Evolutionary conservation across 1,140 invertebrate species (phyloP), one percentile per base, ranked within the genome.

Genomic region (Cotesia typhae): DNA sequence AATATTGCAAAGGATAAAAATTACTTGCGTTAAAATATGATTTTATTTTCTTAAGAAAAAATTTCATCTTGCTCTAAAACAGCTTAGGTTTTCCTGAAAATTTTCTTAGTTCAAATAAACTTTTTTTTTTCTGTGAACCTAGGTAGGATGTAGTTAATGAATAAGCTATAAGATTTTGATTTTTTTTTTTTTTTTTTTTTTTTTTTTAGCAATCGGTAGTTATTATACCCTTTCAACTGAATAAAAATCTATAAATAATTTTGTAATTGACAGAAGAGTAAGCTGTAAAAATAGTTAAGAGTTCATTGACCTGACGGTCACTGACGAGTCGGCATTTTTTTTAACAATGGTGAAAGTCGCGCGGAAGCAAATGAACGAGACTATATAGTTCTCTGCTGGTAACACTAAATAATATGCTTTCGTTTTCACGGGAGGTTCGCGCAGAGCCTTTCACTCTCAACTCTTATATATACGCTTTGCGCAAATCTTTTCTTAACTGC

Each of bases 321-420:
- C 36, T 65, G 63, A 47, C 41, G 35, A 51, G 47, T 70, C 20
- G 10, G 59, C 12, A 59, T 72, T 77, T 77, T 79, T 75, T 77
- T 74, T 75, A 82, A 86, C 84, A 87, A 86, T 87, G 78, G 84
- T 78, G 85, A 86, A 87, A 87, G 84, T 82, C 76, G 77, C 67
- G 68, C 80, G 84, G 82, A 84, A 83, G 82, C 77, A 47, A 78
- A 73, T 73, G 71, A 70, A 72, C 72, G 69, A 76, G 55, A 74
- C 36, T n/a, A 38, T n/a, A 57, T n/a, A 57, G 36, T 14, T 20
- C 53, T 41, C 5, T 35, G 63, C 20, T 61, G 9, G 6, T 60
- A n/a, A 53, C 57, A 60, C 65, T 38, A 71, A 63, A 60, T 28
- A 28, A 28, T 70, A 72, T 72, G 71, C 73, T 74, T 74, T 74